These are phyloP conservation scores for Sternotherus odoratus DNA, from an alignment of 2,797 vertebrate genomes.

Conservation along the genomic window DNA sequence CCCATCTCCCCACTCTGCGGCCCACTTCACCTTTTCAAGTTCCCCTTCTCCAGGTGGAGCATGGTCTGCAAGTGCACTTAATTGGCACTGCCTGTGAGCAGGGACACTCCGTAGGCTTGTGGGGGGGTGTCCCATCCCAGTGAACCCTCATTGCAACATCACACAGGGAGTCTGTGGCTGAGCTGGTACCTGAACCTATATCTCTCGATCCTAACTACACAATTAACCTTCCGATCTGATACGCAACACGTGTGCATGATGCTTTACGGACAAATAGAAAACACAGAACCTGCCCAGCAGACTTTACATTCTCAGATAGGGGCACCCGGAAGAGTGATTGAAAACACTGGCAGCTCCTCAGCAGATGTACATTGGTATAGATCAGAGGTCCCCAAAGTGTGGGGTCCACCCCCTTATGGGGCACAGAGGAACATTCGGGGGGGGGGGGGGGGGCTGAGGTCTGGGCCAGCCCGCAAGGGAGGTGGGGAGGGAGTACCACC, in stretches of 20 bases:
- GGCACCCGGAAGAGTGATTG: neutral
- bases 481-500: too few species aligned
- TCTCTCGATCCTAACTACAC: neutral
- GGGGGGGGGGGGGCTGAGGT: too few species aligned
- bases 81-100: neutral
- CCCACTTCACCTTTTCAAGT: neutral
- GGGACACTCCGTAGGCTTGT: neutral
- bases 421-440: too few species aligned
- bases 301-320: neutral
- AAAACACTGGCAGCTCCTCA: neutral
- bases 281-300: neutral
- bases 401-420: too few species aligned
- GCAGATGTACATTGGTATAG: neutral
- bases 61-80: neutral
- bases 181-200: neutral
- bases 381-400: neutral
- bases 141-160: neutral
- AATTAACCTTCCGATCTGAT: neutral
- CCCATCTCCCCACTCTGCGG: neutral
- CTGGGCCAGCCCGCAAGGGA: too few species aligned
- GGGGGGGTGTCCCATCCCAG: neutral
- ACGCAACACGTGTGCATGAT: fast-evolving
- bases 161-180: constrained; percentile 22
- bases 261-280: neutral
- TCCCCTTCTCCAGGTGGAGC: neutral